Evolutionary conservation across 2,888 invertebrate genomes (phyloP), one percentile per base, ranked within the genome.

Genomic region (Zaprionus bogoriensis): DNA sequence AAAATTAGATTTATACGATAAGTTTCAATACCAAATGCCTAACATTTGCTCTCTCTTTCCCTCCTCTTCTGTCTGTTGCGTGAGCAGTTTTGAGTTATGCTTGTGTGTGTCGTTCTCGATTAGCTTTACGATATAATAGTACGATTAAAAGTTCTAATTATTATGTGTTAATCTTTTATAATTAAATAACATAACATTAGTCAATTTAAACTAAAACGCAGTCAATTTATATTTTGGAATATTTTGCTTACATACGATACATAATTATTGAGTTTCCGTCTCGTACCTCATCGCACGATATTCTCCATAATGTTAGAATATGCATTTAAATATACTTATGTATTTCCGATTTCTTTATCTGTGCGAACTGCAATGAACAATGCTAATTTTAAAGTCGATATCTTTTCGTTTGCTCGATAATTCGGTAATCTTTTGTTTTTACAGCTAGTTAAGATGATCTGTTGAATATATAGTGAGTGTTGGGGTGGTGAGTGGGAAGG

Each of bases 191-290:
- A 76, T 77, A 84, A 86, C 67, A 76, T 75, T 74, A 87, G 51
- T 73, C 68, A 72, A 63, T 82, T 82, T 81, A 70, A 79, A 77
- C 76, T 79, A 87, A 84, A 85, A 76, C 68, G 80, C 87, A 87
- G 87, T 86, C 87, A 77, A 82, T 76, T 74, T 77, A 75, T 78
- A 67, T 86, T 76, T 84, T 86, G 88, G 88, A 88, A 87, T 87
- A 68, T 74, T 76, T 71, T 74, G 65, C 67, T 64, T 55, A 54
- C 61, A 38, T 51, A 36, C 50, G 55, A 64, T 64, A 47, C 17
- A 39, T 41, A 55, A 47, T 58, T 50, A 58, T 75, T 67, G 62
- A 44, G 54, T 77, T 60, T 51, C 51, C 46, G 5, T 39, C 27
- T 12, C 22, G 30, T 57, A 38, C 12, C 7, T 20, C 36, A 25